These are phyloP conservation scores for Lordiphosa collinella DNA, from an alignment of 1,140 invertebrate species.

Conservation along the genomic window DNA sequence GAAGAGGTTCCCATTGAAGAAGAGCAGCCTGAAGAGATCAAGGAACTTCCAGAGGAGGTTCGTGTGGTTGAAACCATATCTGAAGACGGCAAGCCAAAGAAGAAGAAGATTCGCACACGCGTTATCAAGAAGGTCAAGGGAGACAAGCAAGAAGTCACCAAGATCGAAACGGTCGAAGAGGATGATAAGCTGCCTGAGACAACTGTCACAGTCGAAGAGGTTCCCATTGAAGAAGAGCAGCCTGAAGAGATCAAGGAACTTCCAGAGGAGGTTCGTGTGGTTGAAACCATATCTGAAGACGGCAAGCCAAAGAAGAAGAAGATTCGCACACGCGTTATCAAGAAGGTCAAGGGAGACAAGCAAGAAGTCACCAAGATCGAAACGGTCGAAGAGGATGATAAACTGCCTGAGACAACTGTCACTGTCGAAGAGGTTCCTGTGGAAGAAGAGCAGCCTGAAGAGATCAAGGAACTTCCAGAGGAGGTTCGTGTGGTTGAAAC, in stretches of 20 bases:
- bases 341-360: slow-evolving; percentile 58
- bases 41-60: slow-evolving; percentile 57
- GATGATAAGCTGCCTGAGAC: slow-evolving; percentile 39
- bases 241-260: slow-evolving; percentile 69
- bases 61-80: slow-evolving; percentile 56
- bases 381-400: slow-evolving; percentile 74
- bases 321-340: slow-evolving; percentile 50
- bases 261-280: slow-evolving; percentile 58
- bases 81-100: slow-evolving; percentile 57
- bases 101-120: slow-evolving; percentile 44
- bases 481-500: slow-evolving; percentile 54
- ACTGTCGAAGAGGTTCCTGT: slow-evolving; percentile 29
- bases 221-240: slow-evolving; percentile 27
- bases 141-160: slow-evolving; percentile 63
- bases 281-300: slow-evolving; percentile 26
- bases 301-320: slow-evolving; percentile 19
- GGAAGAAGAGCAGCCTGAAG: slow-evolving; percentile 14
- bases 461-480: slow-evolving; percentile 62
- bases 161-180: slow-evolving; percentile 62
- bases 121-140: slow-evolving; percentile 61
- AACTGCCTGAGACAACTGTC: slow-evolving; percentile 60
- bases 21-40: slow-evolving; percentile 16
- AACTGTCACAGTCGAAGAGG: slow-evolving; percentile 52
- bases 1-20: slow-evolving; percentile 24
- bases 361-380: slow-evolving; percentile 46